These are phyloP conservation scores for Drosophila watanabei DNA, from an alignment of 1,140 invertebrate species.

Conservation along the genomic window DNA sequence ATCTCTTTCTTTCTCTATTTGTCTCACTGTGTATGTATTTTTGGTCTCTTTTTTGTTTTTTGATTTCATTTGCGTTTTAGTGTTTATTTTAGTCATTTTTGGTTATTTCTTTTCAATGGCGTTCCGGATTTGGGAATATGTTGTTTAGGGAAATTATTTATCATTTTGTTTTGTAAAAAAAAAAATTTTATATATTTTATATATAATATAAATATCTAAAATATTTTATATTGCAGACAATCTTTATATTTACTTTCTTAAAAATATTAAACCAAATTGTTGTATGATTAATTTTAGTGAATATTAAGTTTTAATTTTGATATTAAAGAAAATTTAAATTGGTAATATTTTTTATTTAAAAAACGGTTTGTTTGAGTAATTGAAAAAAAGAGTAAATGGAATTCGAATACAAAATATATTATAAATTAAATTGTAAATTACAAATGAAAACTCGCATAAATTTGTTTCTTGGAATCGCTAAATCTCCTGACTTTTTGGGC, in stretches of 20 bases:
- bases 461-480: constrained; percentile 3
- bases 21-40: constrained; percentile 7
- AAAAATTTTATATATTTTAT: no score
- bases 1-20: constrained; percentile 9
- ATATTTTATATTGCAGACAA: no score
- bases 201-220: no score
- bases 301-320: background rate
- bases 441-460: background rate
- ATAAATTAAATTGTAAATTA: background rate
- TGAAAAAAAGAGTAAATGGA: background rate
- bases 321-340: background rate
- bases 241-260: no score
- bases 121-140: background rate
- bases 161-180: no score
- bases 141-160: no score
- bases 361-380: background rate
- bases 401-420: background rate
- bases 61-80: constrained; percentile 36
- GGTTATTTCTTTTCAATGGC: constrained; percentile 3
- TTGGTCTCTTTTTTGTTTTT: constrained; percentile 11
- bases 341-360: background rate
- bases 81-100: constrained; percentile 18
- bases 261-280: no score
- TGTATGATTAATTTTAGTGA: no score
- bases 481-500: constrained; percentile 26